phyloP scores from a whole-genome alignment of 2,797 vertebrate genomes.

The Acropternis orthonyx region DNA sequence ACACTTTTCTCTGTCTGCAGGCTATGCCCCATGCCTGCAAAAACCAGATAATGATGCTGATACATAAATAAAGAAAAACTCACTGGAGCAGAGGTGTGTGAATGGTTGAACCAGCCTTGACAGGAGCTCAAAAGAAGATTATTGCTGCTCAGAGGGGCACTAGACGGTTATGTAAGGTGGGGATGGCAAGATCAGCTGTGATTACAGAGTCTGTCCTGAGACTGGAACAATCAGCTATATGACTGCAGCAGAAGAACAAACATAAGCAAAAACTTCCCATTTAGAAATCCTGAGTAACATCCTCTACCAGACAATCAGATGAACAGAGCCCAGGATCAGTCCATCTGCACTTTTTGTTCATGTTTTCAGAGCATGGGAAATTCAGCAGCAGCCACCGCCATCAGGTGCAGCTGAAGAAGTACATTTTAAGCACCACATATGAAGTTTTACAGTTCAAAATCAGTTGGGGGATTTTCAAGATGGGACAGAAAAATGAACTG shows the following conservation, averaged over 20 bases:
- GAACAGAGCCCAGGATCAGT: rapidly evolving
- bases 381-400: neutral
- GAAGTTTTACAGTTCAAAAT: neutral
- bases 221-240: neutral
- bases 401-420: neutral
- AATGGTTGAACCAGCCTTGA: neutral
- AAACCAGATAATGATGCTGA: neutral
- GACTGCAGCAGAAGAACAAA: neutral
- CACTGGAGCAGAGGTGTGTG: neutral
- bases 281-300: neutral
- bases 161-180: neutral
- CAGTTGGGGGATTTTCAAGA: neutral
- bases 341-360: neutral
- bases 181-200: neutral
- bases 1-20: neutral
- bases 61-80: neutral
- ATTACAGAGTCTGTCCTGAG: neutral
- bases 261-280: neutral
- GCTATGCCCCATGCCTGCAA: neutral
- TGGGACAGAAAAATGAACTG: neutral
- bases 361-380: neutral
- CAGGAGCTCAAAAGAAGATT: neutral
- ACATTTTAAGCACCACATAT: neutral
- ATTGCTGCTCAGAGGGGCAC: neutral
- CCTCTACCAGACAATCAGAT: neutral